Conservation (phyloP, 23 tunicate genomes). For the Halocynthia roretzi region DNA sequence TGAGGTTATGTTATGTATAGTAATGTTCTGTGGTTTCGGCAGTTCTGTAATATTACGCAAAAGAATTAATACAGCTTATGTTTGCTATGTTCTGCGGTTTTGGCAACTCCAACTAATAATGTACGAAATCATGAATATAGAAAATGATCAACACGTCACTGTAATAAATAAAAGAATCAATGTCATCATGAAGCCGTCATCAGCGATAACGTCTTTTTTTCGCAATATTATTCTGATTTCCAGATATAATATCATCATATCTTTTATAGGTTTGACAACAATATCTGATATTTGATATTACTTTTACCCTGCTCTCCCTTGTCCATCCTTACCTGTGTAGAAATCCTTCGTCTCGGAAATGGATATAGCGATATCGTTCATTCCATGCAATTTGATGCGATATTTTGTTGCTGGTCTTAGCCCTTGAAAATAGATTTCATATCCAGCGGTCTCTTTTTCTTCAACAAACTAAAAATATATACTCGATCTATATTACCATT, state of each 20-base stretch:
- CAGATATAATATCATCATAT: background rate
- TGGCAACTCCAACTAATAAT: background rate
- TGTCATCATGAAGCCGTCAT: background rate
- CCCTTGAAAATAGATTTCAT: slow-evolving; percentile 28
- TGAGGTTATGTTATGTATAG: slow-evolving; percentile 48
- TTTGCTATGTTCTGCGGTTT: background rate
- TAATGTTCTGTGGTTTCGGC: slow-evolving; percentile 46
- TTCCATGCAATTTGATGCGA: slow-evolving; percentile 38
- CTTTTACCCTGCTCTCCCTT: slow-evolving; percentile 14
- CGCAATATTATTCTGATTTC: background rate
- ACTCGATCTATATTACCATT: background rate
- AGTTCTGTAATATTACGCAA: slow-evolving; percentile 35
- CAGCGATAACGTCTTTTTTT: background rate
- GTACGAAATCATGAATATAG: background rate
- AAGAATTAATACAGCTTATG: background rate
- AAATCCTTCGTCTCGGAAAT: background rate
- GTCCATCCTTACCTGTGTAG: background rate
- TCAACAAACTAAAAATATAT: slow-evolving; percentile 10
- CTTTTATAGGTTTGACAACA: background rate
- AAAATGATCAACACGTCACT: too few relatives aligned
- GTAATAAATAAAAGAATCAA: too few relatives aligned
- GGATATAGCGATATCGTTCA: slow-evolving; percentile 17
- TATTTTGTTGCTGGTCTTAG: slow-evolving; percentile 50
- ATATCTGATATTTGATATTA: background rate
- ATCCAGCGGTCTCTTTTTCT: background rate